Evolutionary conservation across 2,888 invertebrate genomes (phyloP).

Genomic region (Hyppa rectilinea): DNA sequence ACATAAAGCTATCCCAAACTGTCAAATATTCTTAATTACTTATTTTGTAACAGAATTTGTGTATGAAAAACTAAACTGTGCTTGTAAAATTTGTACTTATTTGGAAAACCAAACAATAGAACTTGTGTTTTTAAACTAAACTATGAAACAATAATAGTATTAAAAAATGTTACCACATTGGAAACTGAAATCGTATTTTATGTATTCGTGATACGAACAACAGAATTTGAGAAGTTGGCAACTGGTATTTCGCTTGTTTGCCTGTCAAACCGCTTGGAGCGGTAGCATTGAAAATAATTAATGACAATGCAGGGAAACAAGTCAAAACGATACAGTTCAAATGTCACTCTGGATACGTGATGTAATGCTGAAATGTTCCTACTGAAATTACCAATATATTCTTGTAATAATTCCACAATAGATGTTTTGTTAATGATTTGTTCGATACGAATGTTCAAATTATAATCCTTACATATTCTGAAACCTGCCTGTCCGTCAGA

Average conservation of each 20-base stretch:
- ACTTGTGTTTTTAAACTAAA: background rate
- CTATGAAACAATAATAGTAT: background rate
- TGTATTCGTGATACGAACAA: too few relatives aligned
- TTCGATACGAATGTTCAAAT: background rate
- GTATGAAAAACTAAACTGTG: background rate
- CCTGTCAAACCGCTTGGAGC: conserved; percentile 25
- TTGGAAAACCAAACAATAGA: too few relatives aligned
- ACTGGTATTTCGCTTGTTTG: conserved; percentile 16
- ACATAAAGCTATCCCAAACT: too few relatives aligned
- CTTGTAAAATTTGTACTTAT: too few relatives aligned
- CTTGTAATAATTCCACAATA: background rate
- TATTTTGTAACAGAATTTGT: background rate
- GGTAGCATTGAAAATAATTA: conserved; percentile 25
- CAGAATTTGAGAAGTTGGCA: background rate
- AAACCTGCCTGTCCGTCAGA: too few relatives aligned
- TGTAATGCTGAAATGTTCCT: background rate
- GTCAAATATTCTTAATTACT: too few relatives aligned
- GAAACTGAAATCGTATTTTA: background rate
- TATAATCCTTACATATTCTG: background rate
- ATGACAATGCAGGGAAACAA: conserved; percentile 15
- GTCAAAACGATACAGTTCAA: conserved; percentile 22
- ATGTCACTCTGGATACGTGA: background rate
- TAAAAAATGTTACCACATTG: background rate
- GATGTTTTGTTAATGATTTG: background rate
- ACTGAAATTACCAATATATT: background rate